Evolutionary conservation across 2,888 invertebrate species (phyloP), one percentile per base, ranked within the genome.

Genomic region (Eristalis tenax): DNA sequence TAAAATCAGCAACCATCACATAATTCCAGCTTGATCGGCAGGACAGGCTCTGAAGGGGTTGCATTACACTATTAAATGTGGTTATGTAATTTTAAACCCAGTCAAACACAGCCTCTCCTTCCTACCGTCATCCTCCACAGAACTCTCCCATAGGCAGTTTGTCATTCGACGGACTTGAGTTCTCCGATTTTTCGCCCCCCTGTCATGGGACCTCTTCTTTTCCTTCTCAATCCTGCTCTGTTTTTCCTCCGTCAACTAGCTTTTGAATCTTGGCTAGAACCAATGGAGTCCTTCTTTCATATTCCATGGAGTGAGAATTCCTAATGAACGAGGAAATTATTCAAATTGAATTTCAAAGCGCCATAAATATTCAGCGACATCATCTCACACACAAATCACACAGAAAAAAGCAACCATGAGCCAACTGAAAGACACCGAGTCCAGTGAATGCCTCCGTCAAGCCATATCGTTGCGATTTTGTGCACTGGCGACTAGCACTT

Each of bases 321-420:
- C 4, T 50, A 50, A 50, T 50, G 18, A 13, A 59, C 15, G 63
- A 70, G 64, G 56, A 64, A 57, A 70, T 28, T 28, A 32, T 26
- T 61, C 28, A 79, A 71, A 71, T 71, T 64, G 64, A 78, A 65
- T 78, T 71, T 56, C 22, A 22, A 66, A 71, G 26, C 50, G 40
- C 50, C 61, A 80, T 73, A 74, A 80, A 80, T 73, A 79, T 79
- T 75, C 65, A 84, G n/a, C 26, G 70, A 26, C 69, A 38, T 35
- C 65, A 64, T 64, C 61, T 26, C 32, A 4, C 15, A 43, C 32
- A 4, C 15, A 43, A 22, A 32, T 18, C 22, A 38, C 11, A 71
- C 59, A 59, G 23, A 40, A 26, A 66, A 40, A 74, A 74, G 22
- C 10, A 13, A 57, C 43, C 28, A 13, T 6, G n/a, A 26, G 26